Evolutionary conservation across 92 coral and sea anemone genomes (phyloP), one percentile per base, ranked within the genome.

Genomic region (Anthopleura xanthogrammica): DNA sequence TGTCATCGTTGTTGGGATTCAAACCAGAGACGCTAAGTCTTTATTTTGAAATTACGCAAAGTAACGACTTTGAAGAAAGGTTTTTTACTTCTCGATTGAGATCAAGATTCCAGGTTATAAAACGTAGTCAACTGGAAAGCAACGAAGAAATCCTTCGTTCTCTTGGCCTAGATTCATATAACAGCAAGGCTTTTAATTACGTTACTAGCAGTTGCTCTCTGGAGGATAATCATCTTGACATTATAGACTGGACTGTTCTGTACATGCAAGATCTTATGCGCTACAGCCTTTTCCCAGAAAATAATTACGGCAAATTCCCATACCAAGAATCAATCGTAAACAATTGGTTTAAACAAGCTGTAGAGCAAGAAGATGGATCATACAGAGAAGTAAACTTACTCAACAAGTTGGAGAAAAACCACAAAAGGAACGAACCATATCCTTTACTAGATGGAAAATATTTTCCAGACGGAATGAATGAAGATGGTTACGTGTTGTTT

Each of bases 271-370:
- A 76, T 76, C 13, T 76, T 0, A 41, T 76, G 1, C 79, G 79
- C 12, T 0, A 76, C 60, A 40, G 41, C 36, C 77, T 74, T 41
- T 46, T 46, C 17, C 56, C 16, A 76, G 79, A 43, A 14, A 43
- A 78, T 40, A 1, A 20, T 22, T 39, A 4, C 16, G 48, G 48
- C 4, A 81, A 57, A 64, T 81, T 58, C 22, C 84, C 84, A 23
- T 68, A 81, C 77, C 62, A 81, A 81, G 84, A 81, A 71, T 14
- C 76, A 7, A 65, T 6, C 1, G 58, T 64, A 20, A 64, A 66
- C 22, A 0, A 20, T 10, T 81, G 84, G 84, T 81, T 65, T 43
- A 23, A 3, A 52, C 80, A 77, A 1, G 24, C 23, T 1, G 22
- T 5, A 39, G 23, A 58, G 4, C 29, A 60, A 57, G 39, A 20